Percentiles rank a stretch among this genome's conserved stretches.
Conservation (phyloP, 2,888 invertebrate species). For the Idaea aversata region DNA sequence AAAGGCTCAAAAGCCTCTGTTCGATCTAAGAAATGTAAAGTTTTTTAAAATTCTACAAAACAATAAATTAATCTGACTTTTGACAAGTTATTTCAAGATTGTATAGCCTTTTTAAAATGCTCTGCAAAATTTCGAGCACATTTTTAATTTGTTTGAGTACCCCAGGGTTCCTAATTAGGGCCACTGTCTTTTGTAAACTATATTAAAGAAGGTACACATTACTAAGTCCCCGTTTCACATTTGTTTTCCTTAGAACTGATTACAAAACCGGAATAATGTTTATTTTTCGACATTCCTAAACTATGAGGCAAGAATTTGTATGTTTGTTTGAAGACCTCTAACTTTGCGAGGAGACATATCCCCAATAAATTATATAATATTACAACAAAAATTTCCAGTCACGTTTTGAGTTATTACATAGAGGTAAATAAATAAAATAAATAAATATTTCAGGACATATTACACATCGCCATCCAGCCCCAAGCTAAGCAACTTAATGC, state of each 20-base stretch:
- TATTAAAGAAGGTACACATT: background rate
- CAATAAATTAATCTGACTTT: too few species aligned
- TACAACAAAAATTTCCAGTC: conserved; percentile 26
- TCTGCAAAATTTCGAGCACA: conserved; percentile 30
- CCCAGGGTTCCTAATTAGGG: conserved; percentile 6
- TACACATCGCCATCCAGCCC: too few species aligned
- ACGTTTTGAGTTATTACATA: conserved; percentile 26
- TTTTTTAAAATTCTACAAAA: too few species aligned
- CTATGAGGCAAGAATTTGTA: conserved; percentile 23
- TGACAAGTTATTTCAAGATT: background rate
- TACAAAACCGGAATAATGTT: conserved; percentile 27
- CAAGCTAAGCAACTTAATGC: too few species aligned
- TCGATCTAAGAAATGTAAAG: too few species aligned
- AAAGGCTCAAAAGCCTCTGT: too few species aligned
- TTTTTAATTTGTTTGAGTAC: conserved; percentile 11
- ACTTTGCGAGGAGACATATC: background rate
- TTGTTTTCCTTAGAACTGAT: conserved; percentile 15
- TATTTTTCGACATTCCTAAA: conserved; percentile 25
- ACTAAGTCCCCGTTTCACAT: background rate
- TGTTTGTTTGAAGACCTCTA: conserved; percentile 21
- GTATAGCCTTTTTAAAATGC: background rate
- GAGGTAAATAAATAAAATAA: too few species aligned
- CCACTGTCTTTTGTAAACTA: conserved; percentile 5
- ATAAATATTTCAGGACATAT: too few species aligned
- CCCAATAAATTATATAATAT: conserved; percentile 14